A percentile compares a stretch with the other conserved stretches of the same genome.
Conservation (phyloP, 2,888 invertebrate species). For the Agrotis puta region DNA sequence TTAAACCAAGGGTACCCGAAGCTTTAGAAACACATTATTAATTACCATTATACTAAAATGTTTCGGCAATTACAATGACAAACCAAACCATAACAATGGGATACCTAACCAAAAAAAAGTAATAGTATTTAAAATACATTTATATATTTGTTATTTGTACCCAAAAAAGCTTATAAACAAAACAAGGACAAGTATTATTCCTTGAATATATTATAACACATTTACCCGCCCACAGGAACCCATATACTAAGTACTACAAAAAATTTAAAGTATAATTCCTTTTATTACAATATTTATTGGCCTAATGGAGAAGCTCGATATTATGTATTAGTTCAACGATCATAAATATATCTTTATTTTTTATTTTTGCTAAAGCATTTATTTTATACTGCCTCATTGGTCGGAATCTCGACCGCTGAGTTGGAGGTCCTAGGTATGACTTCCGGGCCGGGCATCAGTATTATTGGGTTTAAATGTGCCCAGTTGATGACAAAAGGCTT, state of each 20-base stretch:
- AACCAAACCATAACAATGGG: background rate
- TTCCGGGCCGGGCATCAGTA: no score
- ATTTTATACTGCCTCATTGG: no score
- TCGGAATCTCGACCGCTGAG: no score
- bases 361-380: no score
- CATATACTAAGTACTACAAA: background rate
- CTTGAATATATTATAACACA: conserved; percentile 1
- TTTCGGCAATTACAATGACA: background rate
- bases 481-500: no score
- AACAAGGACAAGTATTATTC: background rate
- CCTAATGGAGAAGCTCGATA: conserved; percentile 23
- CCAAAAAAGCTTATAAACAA: conserved; percentile 24
- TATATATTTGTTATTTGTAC: conserved; percentile 10
- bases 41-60: conserved; percentile 11
- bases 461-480: no score
- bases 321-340: background rate
- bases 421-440: no score
- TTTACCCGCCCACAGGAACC: background rate
- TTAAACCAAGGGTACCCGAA: background rate
- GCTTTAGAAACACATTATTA: conserved; percentile 20
- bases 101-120: conserved; percentile 4
- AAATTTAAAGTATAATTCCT: background rate
- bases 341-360: background rate
- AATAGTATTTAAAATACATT: background rate
- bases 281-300: conserved; percentile 12